A percentile compares a stretch with the other conserved stretches of the same genome.
Evolutionary conservation across 2,888 invertebrate genomes (phyloP).

Genomic region (Halocaridina rubra): DNA sequence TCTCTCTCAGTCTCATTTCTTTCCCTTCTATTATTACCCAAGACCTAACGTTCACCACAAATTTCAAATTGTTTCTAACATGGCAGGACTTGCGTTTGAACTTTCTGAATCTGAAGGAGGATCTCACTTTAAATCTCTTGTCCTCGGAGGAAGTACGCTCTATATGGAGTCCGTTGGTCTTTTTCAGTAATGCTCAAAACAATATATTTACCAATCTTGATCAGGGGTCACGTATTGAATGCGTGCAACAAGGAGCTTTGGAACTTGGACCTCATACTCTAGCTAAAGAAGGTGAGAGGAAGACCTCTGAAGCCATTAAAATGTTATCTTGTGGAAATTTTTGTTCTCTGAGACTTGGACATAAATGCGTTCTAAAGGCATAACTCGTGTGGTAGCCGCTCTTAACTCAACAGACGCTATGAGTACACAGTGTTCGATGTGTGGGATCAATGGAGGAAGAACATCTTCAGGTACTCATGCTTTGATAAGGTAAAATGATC

Average conservation of each 20-base stretch:
- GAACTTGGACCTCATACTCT: slow-evolving; percentile 10
- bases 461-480: no score
- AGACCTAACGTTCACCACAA: slow-evolving; percentile 30
- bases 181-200: slow-evolving; percentile 55
- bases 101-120: slow-evolving; percentile 51
- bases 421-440: no score
- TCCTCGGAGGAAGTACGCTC: background rate
- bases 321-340: no score
- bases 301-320: no score
- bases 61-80: slow-evolving; percentile 14
- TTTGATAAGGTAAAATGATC: no score
- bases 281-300: slow-evolving; percentile 52
- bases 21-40: slow-evolving; percentile 57
- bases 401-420: no score
- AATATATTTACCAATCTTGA: slow-evolving; percentile 56
- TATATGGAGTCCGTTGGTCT: slow-evolving; percentile 57
- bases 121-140: slow-evolving; percentile 57
- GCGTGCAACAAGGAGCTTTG: slow-evolving; percentile 6
- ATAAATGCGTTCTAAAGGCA: no score
- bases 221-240: slow-evolving; percentile 50
- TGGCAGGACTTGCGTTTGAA: slow-evolving; percentile 52
- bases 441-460: no score
- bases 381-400: no score
- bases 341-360: no score
- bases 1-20: slow-evolving; percentile 37